Evolutionary conservation across 1,140 invertebrate species (phyloP), one percentile per base, ranked within the genome.

Genomic region (Drosophila truncata): DNA sequence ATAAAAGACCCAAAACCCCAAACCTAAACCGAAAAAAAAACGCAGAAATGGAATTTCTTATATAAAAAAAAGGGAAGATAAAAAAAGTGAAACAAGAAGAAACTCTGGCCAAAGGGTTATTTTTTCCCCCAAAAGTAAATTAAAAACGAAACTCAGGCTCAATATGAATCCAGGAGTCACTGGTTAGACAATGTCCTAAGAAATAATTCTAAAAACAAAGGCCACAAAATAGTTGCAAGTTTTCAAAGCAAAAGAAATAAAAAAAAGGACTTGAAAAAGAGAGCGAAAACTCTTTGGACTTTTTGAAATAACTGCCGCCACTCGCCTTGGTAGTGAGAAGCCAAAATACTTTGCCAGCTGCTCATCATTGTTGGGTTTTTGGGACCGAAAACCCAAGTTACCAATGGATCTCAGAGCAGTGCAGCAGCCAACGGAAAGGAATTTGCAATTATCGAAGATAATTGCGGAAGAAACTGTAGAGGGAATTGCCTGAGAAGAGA

Each of bases 371-470:
- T 64, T 55, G 52, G 46, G 8, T 23, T 82, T 82, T 80, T 58
- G 61, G 62, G 63, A 44, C 77, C 35, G 33, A 55, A 31, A 61
- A 8, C 0, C n/a, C n/a, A 31, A 55, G 59, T 27, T 54, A 41
- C 52, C 52, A 61, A 33, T 29, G 62, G 55, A 64, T 33, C 31
- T 35, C 55, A n/a, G n/a, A 62, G 54, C 54, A n/a, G 14, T 31
- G 27, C 50, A 54, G 58, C 27, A 52, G 58, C 58, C 59, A 62
- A 37, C 31, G 31, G 59, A 61, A 80, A 72, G 72, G 81, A 84
- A 84, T 84, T 80, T 44, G 81, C 73, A 83, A 84, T 84, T 81
- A 82, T 63, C 46, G 67, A 81, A 71, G 78, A 85, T 85, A 85
- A 85, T 85, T 85, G 67, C 27, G 29, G 14, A 13, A 54, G 35